Evolutionary conservation across 2,797 vertebrate genomes (phyloP).

Genomic region (Alfaro cultratus): DNA sequence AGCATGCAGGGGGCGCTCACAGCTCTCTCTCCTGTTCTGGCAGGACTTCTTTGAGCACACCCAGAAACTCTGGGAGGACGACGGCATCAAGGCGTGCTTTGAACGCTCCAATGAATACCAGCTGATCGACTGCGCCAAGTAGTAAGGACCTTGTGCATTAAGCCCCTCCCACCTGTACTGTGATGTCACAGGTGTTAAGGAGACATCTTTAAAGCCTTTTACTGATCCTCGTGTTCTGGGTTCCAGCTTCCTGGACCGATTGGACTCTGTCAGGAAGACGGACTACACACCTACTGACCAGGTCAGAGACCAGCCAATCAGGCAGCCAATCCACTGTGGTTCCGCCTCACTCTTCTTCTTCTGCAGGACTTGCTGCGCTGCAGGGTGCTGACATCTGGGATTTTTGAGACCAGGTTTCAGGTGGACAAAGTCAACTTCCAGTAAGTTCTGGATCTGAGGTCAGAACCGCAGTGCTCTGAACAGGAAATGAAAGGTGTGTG

Average conservation of each 20-base stretch:
- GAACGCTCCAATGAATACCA: constrained; percentile 97
- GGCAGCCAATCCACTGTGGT: neutral
- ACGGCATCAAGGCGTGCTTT: constrained; percentile 92
- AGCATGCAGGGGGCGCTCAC: constrained; percentile 1
- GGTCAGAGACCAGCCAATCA: constrained; percentile 71
- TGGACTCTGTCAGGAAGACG: constrained; percentile 89
- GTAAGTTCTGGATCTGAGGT: constrained; percentile 81
- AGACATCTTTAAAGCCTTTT: neutral
- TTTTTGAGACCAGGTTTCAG: constrained; percentile 97
- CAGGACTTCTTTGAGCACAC: constrained; percentile 96
- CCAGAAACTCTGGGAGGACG: constrained; percentile 95
- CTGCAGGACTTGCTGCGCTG: constrained; percentile 92
- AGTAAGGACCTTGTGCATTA: constrained; percentile 83
- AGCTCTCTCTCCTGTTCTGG: constrained; percentile 1
- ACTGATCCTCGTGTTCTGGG: neutral
- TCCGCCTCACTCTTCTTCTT: constrained; percentile 6
- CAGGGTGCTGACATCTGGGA: constrained; percentile 96
- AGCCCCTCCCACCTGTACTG: neutral
- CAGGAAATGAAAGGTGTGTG: neutral
- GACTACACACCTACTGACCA: constrained; percentile 97
- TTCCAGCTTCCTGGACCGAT: constrained; percentile 91
- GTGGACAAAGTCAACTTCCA: constrained; percentile 99
- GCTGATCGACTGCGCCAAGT: constrained; percentile 95
- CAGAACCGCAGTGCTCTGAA: neutral
- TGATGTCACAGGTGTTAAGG: neutral